Percentiles rank a stretch among this genome's conserved stretches.
phyloP scores from a whole-genome alignment of 2,888 invertebrate species.

The Patella ulyssiponensis region DNA sequence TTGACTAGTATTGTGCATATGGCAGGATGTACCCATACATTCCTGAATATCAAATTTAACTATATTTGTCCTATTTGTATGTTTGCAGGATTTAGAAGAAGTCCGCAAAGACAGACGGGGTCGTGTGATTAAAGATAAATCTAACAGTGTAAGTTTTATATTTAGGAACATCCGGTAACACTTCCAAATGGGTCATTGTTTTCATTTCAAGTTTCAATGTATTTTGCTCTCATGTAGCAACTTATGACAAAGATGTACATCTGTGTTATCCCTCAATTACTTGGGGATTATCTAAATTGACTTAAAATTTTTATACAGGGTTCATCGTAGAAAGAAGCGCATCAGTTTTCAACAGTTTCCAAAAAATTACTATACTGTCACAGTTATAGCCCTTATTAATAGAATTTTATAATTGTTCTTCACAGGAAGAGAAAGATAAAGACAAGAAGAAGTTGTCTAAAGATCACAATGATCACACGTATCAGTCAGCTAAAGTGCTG shows the following conservation, averaged over 20 bases:
- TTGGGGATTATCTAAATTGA: too few species aligned
- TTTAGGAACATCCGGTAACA: background rate
- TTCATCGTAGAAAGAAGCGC: background rate
- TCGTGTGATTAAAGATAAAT: slow-evolving; percentile 25
- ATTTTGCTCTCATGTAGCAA: too few species aligned
- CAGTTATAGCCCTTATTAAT: background rate
- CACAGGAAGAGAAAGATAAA: slow-evolving; percentile 18
- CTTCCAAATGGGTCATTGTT: too few species aligned
- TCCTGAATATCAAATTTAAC: background rate
- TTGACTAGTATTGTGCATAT: too few species aligned
- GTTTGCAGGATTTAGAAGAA: slow-evolving; percentile 14
- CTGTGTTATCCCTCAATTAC: too few species aligned
- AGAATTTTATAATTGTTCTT: background rate
- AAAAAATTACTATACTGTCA: too few species aligned
- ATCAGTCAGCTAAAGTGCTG: slow-evolving; percentile 54
- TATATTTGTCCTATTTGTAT: slow-evolving; percentile 2
- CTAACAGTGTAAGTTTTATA: slow-evolving; percentile 16
- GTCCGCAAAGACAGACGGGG: slow-evolving; percentile 22
- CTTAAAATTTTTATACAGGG: background rate
- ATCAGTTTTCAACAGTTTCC: background rate
- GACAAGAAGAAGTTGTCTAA: slow-evolving; percentile 19
- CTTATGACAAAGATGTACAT: too few species aligned
- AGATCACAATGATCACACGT: slow-evolving; percentile 32
- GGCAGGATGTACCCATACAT: too few species aligned
- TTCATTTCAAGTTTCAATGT: too few species aligned